Evolutionary conservation across 2,888 invertebrate species (phyloP), one percentile per base, ranked within the genome.

Genomic region (Brenthis daphne): DNA sequence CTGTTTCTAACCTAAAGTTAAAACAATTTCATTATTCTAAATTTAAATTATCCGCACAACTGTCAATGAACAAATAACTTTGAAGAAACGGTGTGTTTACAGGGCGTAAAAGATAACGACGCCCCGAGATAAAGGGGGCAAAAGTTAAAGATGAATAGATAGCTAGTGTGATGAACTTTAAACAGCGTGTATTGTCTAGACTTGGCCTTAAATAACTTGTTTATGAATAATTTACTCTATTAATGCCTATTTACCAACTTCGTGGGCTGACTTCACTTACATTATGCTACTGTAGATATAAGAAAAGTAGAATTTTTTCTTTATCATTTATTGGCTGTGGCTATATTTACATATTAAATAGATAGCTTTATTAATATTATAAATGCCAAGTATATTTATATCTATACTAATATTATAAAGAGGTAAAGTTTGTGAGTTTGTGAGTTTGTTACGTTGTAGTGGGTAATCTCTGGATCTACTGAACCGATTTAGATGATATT

Each of bases 141-240:
- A 85, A 85, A 82, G 90, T 85, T 85, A 86, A 86, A 90, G 89
- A 89, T 86, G 87, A 82, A 82, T 82, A 75, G 89, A 90, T 89
- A 89, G 77, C 81, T 82, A 85, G 89, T 86, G 80, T 90, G 89
- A 85, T 87, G 89, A 89, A 89, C 89, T 85, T 88, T 73, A 50
- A 72, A 72, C 73, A 66, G 65, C 71, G 64, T 74, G 67, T 74
- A 79, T 77, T 77, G 76, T 77, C 75, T 77, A 68, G 69, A 69
- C 76, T 75, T 73, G 73, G 76, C 73, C 72, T 76, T 76, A 77
- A 76, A 75, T 74, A 72, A 51, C 69, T 68, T 54, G 47, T 67
- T 67, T 53, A 58, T 63, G 33, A 20, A 16, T 53, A 53, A 54
- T 33, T 61, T 24, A 14, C 43, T 63, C 16, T 14, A 43, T 2